phyloP scores from a whole-genome alignment of 2,888 invertebrate species.

The Dusona sp. region DNA sequence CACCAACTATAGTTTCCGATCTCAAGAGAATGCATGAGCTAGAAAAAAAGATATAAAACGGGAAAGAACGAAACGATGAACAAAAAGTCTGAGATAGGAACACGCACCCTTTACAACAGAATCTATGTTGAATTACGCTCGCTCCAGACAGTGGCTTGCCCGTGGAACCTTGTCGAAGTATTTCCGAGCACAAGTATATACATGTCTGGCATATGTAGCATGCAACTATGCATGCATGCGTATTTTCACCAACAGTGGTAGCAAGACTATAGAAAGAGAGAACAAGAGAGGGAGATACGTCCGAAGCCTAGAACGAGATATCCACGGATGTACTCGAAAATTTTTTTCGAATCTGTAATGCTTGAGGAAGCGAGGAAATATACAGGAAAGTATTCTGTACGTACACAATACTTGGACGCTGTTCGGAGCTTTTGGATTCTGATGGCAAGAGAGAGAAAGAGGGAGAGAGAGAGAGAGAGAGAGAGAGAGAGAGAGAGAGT shows the following conservation, averaged over 20 bases:
- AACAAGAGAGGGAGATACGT: conserved; percentile 31
- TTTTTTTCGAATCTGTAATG: conserved; percentile 60
- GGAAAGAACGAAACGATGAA: neutral
- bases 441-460: too few species aligned
- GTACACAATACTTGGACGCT: conserved; percentile 77
- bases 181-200: neutral
- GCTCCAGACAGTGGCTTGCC: neutral
- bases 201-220: neutral
- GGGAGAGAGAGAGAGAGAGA: too few species aligned
- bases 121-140: conserved; percentile 8
- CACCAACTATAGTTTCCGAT: conserved; percentile 12
- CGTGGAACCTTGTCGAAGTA: neutral
- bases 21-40: neutral
- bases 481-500: too few species aligned
- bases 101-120: neutral
- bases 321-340: conserved; percentile 68
- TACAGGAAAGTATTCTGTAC: conserved; percentile 70
- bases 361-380: conserved; percentile 57
- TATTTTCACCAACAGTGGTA: neutral
- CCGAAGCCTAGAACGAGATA: conserved; percentile 67
- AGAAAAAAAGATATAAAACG: neutral
- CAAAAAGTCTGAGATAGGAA: neutral
- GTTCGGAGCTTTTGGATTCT: conserved; percentile 70
- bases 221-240: conserved; percentile 7
- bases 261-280: neutral